These are phyloP conservation scores for Geococcyx californianus DNA, from an alignment of 2,113 vertebrate genomes.

Conservation along the genomic window DNA sequence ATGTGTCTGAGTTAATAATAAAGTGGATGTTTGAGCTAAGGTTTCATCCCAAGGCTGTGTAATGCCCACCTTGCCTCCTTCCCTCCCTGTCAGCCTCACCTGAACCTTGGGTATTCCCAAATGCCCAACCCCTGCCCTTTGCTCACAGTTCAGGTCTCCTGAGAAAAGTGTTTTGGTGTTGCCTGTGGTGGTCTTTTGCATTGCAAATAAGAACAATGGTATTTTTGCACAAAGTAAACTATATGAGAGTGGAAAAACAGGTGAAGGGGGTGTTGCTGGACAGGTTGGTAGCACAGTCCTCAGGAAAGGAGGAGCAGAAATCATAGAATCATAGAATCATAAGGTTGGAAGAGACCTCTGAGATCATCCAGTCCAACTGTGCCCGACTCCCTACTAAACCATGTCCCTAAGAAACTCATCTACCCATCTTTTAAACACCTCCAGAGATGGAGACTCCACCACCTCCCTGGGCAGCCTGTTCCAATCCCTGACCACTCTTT, in stretches of 20 bases:
- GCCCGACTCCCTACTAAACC: too few species aligned
- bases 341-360: too few species aligned
- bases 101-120: not conserved
- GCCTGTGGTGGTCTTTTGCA: not conserved
- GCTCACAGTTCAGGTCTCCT: not conserved
- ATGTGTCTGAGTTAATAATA: accelerated
- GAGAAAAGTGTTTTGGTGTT: not conserved
- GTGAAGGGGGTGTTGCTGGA: not conserved
- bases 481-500: too few species aligned
- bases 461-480: too few species aligned
- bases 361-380: too few species aligned
- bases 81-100: not conserved
- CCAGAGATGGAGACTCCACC: too few species aligned
- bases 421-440: too few species aligned
- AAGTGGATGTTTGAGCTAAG: not conserved
- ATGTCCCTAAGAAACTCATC: too few species aligned
- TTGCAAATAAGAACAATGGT: not conserved
- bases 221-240: not conserved
- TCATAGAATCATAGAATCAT: too few species aligned
- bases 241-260: not conserved
- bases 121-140: accelerated
- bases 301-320: not conserved
- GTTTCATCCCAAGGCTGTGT: not conserved
- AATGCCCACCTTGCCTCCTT: not conserved
- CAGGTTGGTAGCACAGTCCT: not conserved